Conservation (phyloP, 2,113 vertebrate genomes). For the Neotoma lepida region DNA sequence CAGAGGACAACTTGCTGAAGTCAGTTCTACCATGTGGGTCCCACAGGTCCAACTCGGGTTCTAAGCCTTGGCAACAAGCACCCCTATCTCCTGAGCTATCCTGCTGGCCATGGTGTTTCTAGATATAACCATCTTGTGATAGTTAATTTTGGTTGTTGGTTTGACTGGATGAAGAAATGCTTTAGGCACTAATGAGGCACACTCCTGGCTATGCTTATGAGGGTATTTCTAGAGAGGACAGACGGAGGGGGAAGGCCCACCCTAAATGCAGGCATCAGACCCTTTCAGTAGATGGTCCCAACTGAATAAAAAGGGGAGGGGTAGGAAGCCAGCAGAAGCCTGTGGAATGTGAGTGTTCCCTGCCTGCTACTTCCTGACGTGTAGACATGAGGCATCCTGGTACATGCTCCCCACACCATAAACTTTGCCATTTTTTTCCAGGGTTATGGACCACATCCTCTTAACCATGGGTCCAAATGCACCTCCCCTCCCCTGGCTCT, state of each 20-base stretch:
- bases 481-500: neutral
- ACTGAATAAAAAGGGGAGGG: neutral
- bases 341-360: neutral
- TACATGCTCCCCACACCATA: neutral
- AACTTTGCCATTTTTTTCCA: neutral
- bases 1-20: neutral
- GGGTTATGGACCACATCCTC: no score
- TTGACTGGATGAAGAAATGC: neutral
- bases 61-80: neutral
- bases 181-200: neutral
- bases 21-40: neutral
- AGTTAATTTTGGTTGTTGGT: neutral
- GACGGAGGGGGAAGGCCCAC: neutral
- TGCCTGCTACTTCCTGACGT: no score
- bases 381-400: neutral
- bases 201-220: neutral
- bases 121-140: neutral
- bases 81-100: neutral
- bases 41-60: no score
- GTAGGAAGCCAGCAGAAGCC: neutral
- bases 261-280: neutral
- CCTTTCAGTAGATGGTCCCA: neutral
- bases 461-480: no score
- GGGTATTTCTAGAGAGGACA: neutral
- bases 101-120: neutral